These are phyloP conservation scores for Rallus crepitans DNA, from an alignment of 2,797 vertebrate species.

Conservation along the genomic window DNA sequence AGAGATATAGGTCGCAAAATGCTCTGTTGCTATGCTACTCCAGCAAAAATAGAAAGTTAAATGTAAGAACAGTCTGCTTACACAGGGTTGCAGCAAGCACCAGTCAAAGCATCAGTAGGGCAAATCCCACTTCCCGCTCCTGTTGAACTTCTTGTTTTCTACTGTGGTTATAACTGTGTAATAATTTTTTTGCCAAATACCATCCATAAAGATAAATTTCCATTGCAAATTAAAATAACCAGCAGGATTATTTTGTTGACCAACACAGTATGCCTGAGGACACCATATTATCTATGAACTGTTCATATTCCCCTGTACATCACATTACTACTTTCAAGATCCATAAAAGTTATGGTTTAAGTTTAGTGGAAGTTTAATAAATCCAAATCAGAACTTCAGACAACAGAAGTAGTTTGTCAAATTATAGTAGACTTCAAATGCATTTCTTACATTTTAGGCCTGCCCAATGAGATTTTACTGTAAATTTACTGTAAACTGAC, in stretches of 20 bases:
- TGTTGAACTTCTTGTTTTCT: background rate
- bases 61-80: conserved; percentile 43
- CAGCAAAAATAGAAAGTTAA: conserved; percentile 56
- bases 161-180: background rate
- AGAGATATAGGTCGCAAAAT: conserved; percentile 38
- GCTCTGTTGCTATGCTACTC: conserved; percentile 50
- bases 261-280: background rate
- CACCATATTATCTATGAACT: background rate
- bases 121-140: background rate
- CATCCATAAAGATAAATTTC: background rate
- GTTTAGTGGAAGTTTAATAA: background rate
- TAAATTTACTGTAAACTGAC: background rate
- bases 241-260: background rate
- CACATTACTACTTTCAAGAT: background rate
- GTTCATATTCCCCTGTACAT: background rate
- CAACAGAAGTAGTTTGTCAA: background rate
- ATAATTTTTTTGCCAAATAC: background rate
- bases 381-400: background rate
- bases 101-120: background rate
- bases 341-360: background rate
- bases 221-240: background rate
- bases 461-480: background rate
- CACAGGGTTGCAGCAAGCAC: background rate
- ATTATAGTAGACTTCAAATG: background rate
- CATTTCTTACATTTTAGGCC: background rate